Conservation (phyloP, 2,888 invertebrate species). For the Apotomis capreana region DNA sequence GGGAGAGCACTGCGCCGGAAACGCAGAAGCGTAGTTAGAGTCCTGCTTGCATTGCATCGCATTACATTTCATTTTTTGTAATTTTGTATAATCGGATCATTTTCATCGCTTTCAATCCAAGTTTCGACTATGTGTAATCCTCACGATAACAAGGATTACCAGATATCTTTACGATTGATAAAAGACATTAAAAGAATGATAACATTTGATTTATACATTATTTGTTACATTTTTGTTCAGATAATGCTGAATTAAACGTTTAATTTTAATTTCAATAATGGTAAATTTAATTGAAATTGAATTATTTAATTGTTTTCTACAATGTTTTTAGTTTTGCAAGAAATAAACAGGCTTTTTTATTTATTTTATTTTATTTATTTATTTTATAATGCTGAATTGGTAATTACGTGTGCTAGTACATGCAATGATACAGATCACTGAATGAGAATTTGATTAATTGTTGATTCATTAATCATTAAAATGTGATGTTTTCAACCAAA, state of each 20-base stretch:
- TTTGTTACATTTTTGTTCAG: constrained; percentile 39
- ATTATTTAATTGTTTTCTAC: too few relatives aligned
- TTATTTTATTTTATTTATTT: too few relatives aligned
- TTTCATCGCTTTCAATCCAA: constrained; percentile 64
- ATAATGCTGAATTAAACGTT: constrained; percentile 2
- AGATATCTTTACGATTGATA: constrained; percentile 71
- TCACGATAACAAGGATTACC: constrained; percentile 68
- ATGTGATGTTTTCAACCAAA: background rate
- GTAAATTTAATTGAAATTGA: too few relatives aligned
- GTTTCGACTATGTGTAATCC: constrained; percentile 65
- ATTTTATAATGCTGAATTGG: background rate
- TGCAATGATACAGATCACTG: constrained; percentile 1
- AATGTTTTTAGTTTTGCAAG: too few relatives aligned
- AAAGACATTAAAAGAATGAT: constrained; percentile 75
- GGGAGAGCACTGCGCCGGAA: too few relatives aligned
- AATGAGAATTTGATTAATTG: background rate
- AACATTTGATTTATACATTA: constrained; percentile 80
- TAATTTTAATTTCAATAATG: too few relatives aligned
- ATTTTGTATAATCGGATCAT: constrained; percentile 4
- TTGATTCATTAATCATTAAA: constrained; percentile 1
- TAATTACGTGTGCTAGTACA: background rate
- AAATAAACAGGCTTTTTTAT: too few relatives aligned
- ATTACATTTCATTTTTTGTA: background rate
- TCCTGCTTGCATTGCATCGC: too few relatives aligned
- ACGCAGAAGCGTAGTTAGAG: too few relatives aligned